Base-by-base conservation (phyloP, 2,888 invertebrate genomes). In the Malacosoma neustria region DNA sequence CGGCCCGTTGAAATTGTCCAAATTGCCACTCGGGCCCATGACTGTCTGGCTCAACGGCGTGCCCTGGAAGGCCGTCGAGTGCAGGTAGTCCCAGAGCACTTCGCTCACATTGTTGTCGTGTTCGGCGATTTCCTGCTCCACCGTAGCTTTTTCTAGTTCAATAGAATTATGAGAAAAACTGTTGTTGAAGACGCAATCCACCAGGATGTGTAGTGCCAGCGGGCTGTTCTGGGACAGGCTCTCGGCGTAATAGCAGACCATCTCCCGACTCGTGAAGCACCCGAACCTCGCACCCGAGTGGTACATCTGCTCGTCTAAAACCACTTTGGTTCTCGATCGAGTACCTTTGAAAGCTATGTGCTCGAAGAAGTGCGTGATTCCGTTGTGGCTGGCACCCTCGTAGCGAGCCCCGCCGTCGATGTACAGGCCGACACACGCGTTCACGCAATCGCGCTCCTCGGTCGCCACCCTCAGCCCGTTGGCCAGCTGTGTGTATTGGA, bases 251-350 rank as follows among this genome's bases (percentile, higher is more conserved):
- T 96, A 99, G 0, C 94, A 96, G 7, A 96, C 95, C 76, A 98
- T 96, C 75, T 99, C 99, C 38, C 99, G 89, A 32, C 96, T 96
- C 2, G 98, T 99, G 73, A 96, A 96, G 4, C 98, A 98, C 75
- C 97, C 97, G 54, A 99, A 87, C 61, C 96, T 97, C 2, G 98
- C 98, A 9, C 99, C 99, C 85, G 97, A 91, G 61, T 94, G 93
- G 66, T 96, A 95, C 49, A 99, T 96, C 81, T 97, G 95, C 32
- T 95, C 80, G 72, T 98, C 96, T 33, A 99, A 80, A 46, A 92
- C 91, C 12, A 91, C 91, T 77, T 95, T 97, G 1, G 93, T 91
- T 39, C 97, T 88, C 57, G 93, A 92, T 6, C 89, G 86, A 4
- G 98, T 98, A 6, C 62, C 57, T 48, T 71, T 74, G 43, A 71